Conservation (phyloP, 2,888 invertebrate genomes). For the Tenthredo amoena region DNA sequence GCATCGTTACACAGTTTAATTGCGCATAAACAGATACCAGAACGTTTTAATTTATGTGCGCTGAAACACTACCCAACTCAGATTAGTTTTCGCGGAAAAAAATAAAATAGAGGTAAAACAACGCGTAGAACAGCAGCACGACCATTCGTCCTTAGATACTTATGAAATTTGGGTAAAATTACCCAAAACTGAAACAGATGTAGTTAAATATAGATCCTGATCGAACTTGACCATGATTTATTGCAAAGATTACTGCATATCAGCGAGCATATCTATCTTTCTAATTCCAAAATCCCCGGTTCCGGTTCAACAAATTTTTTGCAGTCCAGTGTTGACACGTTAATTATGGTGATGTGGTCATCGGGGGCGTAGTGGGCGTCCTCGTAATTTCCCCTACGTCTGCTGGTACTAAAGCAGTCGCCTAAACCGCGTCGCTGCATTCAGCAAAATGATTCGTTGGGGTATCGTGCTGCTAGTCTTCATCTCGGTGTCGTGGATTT, state of each 20-base stretch:
- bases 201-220: not conserved
- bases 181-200: not conserved
- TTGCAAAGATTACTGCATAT: not conserved
- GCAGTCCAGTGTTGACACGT: not conserved
- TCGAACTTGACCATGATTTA: not conserved
- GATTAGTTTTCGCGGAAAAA: not conserved
- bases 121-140: not conserved
- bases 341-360: constrained; percentile 9
- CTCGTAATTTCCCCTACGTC: not conserved
- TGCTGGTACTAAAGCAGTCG: not conserved
- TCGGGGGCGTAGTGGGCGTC: constrained; percentile 32
- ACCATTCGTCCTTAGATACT: not conserved
- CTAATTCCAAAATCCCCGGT: not conserved
- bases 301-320: not conserved
- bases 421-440: constrained; percentile 14
- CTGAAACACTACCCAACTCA: not conserved
- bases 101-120: not conserved
- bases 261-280: not conserved
- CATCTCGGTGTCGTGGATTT: not conserved
- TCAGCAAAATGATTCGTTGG: constrained; percentile 17
- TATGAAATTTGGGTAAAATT: not conserved
- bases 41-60: not conserved
- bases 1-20: not conserved
- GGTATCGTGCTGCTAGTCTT: constrained; percentile 14
- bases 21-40: not conserved